A percentile compares a stretch with the other conserved stretches of the same genome.
phyloP scores from a whole-genome alignment of 1,140 invertebrate genomes.

The Druon quercuslanigerum region DNA sequence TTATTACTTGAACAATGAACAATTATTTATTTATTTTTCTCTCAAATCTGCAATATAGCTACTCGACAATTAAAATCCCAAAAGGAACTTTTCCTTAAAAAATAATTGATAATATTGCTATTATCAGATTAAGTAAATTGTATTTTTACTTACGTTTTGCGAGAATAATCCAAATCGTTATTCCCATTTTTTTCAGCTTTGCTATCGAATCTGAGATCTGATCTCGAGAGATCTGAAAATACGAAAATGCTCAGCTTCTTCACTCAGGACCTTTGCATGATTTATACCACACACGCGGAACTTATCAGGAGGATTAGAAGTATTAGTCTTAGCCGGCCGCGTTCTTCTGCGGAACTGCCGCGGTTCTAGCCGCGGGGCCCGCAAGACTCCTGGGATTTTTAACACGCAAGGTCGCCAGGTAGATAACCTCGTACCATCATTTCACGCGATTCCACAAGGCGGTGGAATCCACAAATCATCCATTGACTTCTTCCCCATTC shows the following conservation, averaged over 20 bases:
- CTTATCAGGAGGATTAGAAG: constrained; percentile 40
- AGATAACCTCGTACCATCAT: constrained; percentile 62
- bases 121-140: not conserved
- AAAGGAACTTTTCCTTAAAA: not conserved
- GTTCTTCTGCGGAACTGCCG: constrained; percentile 62
- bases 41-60: not conserved
- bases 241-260: not conserved
- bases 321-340: constrained; percentile 60
- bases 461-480: constrained; percentile 7
- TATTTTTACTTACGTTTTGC: constrained; percentile 46
- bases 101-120: not conserved
- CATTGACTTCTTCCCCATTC: constrained; percentile 23
- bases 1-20: too few species aligned
- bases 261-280: not conserved
- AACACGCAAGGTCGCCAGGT: constrained; percentile 65
- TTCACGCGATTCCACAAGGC: constrained; percentile 37
- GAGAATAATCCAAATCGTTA: constrained; percentile 41
- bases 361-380: constrained; percentile 50
- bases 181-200: constrained; percentile 42
- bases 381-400: constrained; percentile 52
- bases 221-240: not conserved
- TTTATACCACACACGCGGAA: not conserved
- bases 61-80: not conserved
- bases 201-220: not conserved
- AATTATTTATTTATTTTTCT: too few species aligned